These are phyloP conservation scores for Perdita meconis DNA, from an alignment of 2,888 invertebrate genomes.

Conservation along the genomic window DNA sequence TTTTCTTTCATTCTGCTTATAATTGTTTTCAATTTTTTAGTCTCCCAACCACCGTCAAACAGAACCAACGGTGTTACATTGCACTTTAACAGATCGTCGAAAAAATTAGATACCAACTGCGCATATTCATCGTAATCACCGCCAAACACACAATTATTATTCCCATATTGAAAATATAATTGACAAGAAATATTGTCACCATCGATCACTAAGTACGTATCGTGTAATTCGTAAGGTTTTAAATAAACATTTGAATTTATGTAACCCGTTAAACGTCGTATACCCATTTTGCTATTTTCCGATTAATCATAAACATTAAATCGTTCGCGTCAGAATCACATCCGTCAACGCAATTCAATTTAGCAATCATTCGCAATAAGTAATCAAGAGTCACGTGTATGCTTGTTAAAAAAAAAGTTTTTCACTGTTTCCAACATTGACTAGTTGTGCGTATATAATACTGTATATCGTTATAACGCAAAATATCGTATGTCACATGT, in stretches of 20 bases:
- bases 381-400: too few relatives aligned
- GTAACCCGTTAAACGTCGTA: constrained; percentile 93
- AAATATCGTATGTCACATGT: too few relatives aligned
- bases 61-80: constrained; percentile 90
- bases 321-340: too few relatives aligned
- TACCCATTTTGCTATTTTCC: constrained; percentile 90
- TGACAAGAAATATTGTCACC: constrained; percentile 91
- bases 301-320: too few relatives aligned
- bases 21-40: constrained; percentile 89
- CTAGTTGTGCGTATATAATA: too few relatives aligned
- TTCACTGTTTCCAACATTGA: too few relatives aligned
- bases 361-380: too few relatives aligned
- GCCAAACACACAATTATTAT: constrained; percentile 90
- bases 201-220: constrained; percentile 91
- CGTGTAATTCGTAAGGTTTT: constrained; percentile 87
- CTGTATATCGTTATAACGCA: too few relatives aligned
- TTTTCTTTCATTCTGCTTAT: constrained; percentile 87
- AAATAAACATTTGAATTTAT: constrained; percentile 89
- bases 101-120: constrained; percentile 88
- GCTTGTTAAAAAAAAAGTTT: too few relatives aligned
- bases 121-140: constrained; percentile 94
- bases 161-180: constrained; percentile 87
- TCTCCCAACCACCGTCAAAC: constrained; percentile 92
- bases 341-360: too few relatives aligned
- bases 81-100: constrained; percentile 89